phyloP scores from a whole-genome alignment of 2,113 vertebrate genomes.

The Crotalus horridus region DNA sequence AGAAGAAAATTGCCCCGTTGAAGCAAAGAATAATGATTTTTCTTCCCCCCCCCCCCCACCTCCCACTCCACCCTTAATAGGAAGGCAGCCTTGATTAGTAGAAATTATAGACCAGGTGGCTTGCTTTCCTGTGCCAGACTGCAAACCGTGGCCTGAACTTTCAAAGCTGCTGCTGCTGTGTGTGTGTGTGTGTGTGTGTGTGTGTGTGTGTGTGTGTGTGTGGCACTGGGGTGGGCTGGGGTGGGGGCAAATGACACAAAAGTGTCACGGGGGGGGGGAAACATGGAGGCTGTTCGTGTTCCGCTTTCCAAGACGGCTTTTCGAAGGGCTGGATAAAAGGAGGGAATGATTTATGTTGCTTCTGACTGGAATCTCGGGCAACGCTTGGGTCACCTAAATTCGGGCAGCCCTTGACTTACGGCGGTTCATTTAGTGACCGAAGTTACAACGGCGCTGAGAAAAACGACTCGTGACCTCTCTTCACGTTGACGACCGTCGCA shows the following conservation, averaged over 20 bases:
- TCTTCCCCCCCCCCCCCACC: rapidly evolving
- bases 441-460: too few species aligned
- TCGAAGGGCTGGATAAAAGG: not conserved
- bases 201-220: not conserved
- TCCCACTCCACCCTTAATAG: not conserved
- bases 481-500: too few species aligned
- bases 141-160: not conserved
- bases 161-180: not conserved
- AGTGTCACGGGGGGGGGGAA: not conserved
- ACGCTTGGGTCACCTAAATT: not conserved
- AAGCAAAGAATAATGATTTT: slow-evolving; percentile 38
- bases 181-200: not conserved
- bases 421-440: too few species aligned
- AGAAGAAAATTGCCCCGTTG: slow-evolving; percentile 43
- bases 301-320: not conserved
- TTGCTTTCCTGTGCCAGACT: not conserved
- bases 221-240: not conserved
- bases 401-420: too few species aligned
- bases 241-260: not conserved
- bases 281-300: not conserved
- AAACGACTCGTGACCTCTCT: too few species aligned
- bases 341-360: not conserved
- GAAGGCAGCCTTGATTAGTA: slow-evolving; percentile 42
- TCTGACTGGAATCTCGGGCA: not conserved
- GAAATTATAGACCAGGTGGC: not conserved